Conservation (phyloP, 2,113 vertebrate genomes). For the Tychaedon coryphoeus region DNA sequence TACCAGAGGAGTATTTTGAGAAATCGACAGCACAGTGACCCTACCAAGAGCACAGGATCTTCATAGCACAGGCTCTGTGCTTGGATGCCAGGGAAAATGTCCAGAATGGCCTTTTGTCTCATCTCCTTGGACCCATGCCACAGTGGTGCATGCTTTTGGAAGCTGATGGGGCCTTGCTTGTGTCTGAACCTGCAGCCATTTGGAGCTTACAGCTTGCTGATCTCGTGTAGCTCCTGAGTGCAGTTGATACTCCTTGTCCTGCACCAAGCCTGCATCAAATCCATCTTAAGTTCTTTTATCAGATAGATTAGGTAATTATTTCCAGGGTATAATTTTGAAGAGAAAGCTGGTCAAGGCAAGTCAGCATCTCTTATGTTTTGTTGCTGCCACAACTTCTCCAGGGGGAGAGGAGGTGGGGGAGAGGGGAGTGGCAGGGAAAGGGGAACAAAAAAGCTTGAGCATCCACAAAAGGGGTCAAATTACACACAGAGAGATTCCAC, state of each 20-base stretch:
- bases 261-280: background rate
- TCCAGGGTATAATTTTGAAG: background rate
- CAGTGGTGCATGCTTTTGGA: slow-evolving; percentile 1
- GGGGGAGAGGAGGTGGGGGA: rapidly evolving
- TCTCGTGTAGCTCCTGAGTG: background rate
- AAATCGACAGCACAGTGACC: background rate
- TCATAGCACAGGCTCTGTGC: background rate
- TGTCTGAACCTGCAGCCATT: background rate
- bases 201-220: background rate
- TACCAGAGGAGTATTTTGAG: background rate
- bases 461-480: background rate
- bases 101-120: slow-evolving; percentile 8
- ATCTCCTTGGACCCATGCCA: background rate
- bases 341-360: background rate
- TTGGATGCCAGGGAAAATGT: background rate
- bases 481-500: background rate
- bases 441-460: background rate
- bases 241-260: background rate
- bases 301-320: background rate
- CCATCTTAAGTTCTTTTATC: background rate
- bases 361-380: background rate
- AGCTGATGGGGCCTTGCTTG: background rate
- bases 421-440: too few species aligned
- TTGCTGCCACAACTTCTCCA: background rate
- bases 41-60: background rate